Evolutionary conservation across 2,113 vertebrate species (phyloP).

Genomic region (Scalopus aquaticus): DNA sequence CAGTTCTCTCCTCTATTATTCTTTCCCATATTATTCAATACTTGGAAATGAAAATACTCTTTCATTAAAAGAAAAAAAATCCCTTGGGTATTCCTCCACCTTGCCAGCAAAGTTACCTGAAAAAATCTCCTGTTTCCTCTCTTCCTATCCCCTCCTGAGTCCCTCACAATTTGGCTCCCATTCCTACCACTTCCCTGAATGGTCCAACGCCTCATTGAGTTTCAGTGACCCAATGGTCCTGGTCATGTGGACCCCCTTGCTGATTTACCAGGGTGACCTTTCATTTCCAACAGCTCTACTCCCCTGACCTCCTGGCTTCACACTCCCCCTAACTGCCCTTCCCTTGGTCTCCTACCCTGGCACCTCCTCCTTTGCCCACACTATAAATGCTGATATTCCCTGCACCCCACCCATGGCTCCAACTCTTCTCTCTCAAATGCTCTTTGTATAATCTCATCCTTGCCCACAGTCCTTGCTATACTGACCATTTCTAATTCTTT

Average conservation of each 20-base stretch:
- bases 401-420: neutral
- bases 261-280: neutral
- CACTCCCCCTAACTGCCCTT: neutral
- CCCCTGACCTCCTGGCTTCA: neutral
- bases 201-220: neutral
- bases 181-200: neutral
- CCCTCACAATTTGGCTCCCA: neutral
- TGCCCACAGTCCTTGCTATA: neutral
- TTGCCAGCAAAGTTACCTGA: neutral
- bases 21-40: neutral
- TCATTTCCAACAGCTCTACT: neutral
- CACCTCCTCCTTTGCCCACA: neutral
- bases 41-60: conserved; percentile 7
- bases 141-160: neutral
- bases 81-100: neutral
- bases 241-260: neutral
- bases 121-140: neutral
- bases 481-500: neutral
- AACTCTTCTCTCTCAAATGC: neutral
- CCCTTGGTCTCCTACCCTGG: neutral
- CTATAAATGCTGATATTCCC: neutral
- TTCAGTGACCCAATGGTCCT: neutral
- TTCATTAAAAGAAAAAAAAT: neutral
- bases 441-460: neutral
- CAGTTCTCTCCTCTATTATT: neutral